These are phyloP conservation scores for Rhineura floridana DNA, from an alignment of 2,113 vertebrate genomes.

Conservation along the genomic window DNA sequence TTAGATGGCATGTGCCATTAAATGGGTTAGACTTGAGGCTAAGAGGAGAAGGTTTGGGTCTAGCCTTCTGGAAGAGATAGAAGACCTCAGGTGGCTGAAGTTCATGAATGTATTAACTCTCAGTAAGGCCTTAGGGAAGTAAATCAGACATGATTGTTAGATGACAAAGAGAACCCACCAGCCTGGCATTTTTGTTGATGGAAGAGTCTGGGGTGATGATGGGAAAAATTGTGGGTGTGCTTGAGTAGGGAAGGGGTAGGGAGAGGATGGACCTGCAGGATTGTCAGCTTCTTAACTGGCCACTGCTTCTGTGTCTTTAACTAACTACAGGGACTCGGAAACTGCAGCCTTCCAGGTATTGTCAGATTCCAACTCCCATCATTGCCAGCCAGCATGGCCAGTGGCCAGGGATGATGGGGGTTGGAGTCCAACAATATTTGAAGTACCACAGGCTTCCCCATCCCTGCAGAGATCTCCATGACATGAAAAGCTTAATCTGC, in stretches of 20 bases:
- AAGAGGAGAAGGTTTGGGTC: background rate
- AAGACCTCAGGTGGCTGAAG: background rate
- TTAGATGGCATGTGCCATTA: background rate
- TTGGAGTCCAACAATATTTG: too few species aligned
- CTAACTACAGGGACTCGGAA: too few species aligned
- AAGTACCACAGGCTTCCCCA: too few species aligned
- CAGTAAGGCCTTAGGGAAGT: background rate
- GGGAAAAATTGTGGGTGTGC: too few species aligned
- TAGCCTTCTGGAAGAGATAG: background rate
- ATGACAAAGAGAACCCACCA: too few species aligned
- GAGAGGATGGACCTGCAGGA: too few species aligned
- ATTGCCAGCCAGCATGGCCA: background rate
- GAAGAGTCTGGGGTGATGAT: background rate
- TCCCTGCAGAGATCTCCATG: background rate
- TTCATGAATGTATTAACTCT: background rate
- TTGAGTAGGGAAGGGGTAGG: too few species aligned
- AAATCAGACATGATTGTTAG: background rate
- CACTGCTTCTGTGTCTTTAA: too few species aligned
- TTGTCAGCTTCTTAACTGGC: too few species aligned
- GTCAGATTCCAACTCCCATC: background rate
- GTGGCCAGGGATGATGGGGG: background rate
- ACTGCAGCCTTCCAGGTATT: too few species aligned
- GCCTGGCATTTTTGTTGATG: background rate
- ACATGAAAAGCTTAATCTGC: background rate
- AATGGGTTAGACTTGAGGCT: constrained; percentile 30